Evolutionary conservation across 2,113 vertebrate species (phyloP), one percentile per base, ranked within the genome.

Genomic region (Forbesichthys agassizii): DNA sequence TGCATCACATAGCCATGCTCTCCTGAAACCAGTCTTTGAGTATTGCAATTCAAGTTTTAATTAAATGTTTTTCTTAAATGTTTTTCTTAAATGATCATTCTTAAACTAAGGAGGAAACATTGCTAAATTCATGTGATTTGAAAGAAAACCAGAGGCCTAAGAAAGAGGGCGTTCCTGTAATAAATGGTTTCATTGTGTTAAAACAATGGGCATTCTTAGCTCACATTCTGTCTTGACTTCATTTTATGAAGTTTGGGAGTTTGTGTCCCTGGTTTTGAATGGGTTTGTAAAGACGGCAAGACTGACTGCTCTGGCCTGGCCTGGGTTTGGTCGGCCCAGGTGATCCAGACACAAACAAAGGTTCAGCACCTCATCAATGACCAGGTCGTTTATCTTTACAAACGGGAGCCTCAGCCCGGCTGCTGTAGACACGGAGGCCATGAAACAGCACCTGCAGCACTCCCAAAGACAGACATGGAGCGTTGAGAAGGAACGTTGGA

Each of bases 151-250:
- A 42, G 78, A 73, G 79, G 75, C 77, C 66, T 59, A 68, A 53
- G 47, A 81, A 74, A 68, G 79, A 77, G 76, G 73, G 60, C 27
- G 66, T 75, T 55, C 66, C 65, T 63, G 79, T 68, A 77, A 88
- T 88, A 80, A 92, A 92, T 85, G 81, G 79, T 66, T 85, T 87
- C 83, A 82, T 91, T 93, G 88, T 92, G 74, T 48, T 52, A 64
- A 72, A 74, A 79, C 71, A 84, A 81, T 67, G 78, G 77, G 69
- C 60, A 74, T 68, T 61, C 68, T 80, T 69, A 4, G 66, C 79
- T 77, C 46, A 18, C 75, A 73, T 81, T 88, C 71, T 71, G 68
- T 81, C 81, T 77, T 84, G 75, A 71, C 82, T 86, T 87, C 78
- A 75, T 79, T 90, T 87, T 87, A 89, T 87, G 69, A 85, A 85